Evolutionary conservation across 2,113 vertebrate genomes (phyloP), one percentile per base, ranked within the genome.

Genomic region (Chionis minor): DNA sequence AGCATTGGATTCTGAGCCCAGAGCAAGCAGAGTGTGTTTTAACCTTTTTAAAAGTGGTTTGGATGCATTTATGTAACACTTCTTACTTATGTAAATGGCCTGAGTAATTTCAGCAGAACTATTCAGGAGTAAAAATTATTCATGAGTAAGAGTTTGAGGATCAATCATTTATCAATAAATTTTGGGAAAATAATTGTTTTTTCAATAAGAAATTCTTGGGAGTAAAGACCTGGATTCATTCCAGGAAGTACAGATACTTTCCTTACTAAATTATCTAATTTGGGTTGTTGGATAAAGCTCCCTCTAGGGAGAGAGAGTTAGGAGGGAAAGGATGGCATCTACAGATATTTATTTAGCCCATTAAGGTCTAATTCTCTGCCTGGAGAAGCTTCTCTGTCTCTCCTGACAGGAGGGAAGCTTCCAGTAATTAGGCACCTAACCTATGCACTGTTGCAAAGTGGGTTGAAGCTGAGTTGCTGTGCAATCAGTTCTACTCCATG

Each of bases 381-480:
- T 72, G 54, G 49, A 91, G 90, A 95, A 95, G 30, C 90, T 87
- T 95, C 54, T 95, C 89, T 91, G 56, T 92, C 70, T 95, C 73
- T 92, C 61, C 52, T 72, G 78, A 79, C 78, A 90, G 73, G 33
- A 96, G 32, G 54, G 24, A 95, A 95, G 23, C 84, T 92, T 91
- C 56, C 81, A 95, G 93, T 93, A 96, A 96, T 96, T 96, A 96
- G 70, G 56, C 35, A 82, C 24, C 95, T 94, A 95, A 92, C 77
- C 91, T 94, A 91, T 8, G 66, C 56, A 58, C 73, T 89, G 54
- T 81, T 75, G 66, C 35, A 92, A 79, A 94, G 56, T 22, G 9
- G 52, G 69, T 44, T 81, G 61, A 84, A 91, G 65, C 73, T 2
- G 28, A 96, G 49, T 52, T 0, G 1, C 56, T 0, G 0, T 65